These are phyloP conservation scores for Agonum fuliginosum DNA, from an alignment of 2,888 invertebrate genomes.

Conservation along the genomic window DNA sequence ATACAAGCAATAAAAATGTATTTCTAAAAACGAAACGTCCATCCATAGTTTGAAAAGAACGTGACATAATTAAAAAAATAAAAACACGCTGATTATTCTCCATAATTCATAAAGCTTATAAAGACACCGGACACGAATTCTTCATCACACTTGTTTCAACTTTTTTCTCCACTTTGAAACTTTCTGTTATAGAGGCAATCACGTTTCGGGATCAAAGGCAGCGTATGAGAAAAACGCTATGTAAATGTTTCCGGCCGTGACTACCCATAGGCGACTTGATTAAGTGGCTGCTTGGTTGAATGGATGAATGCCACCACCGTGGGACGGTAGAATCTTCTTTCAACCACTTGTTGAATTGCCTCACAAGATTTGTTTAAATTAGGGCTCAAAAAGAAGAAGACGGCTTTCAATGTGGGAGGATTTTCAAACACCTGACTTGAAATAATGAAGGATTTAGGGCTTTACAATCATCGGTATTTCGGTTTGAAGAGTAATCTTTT, in stretches of 20 bases:
- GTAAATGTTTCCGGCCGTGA: slow-evolving; percentile 59
- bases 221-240: slow-evolving; percentile 55
- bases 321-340: slow-evolving; percentile 38
- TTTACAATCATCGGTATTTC: slow-evolving; percentile 24
- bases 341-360: slow-evolving; percentile 13
- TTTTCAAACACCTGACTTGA: slow-evolving; percentile 31
- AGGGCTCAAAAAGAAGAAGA: slow-evolving; percentile 5
- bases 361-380: slow-evolving; percentile 28
- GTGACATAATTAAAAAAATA: slow-evolving; percentile 38
- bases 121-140: slow-evolving; percentile 1
- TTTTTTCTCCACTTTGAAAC: slow-evolving; percentile 52
- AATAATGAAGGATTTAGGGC: slow-evolving; percentile 11
- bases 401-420: slow-evolving; percentile 24
- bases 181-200: slow-evolving; percentile 55
- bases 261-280: slow-evolving; percentile 52
- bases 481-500: slow-evolving; percentile 24
- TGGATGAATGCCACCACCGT: slow-evolving; percentile 42
- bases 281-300: slow-evolving; percentile 55
- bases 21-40: too few species aligned
- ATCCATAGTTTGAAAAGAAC: slow-evolving; percentile 8
- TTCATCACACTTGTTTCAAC: slow-evolving; percentile 37
- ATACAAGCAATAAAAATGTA: too few species aligned
- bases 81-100: slow-evolving; percentile 4
- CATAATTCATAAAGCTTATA: slow-evolving; percentile 22
- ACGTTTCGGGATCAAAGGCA: slow-evolving; percentile 51